Evolutionary conservation across 1,140 invertebrate genomes (phyloP).

Genomic region (Drosophila willistoni): DNA sequence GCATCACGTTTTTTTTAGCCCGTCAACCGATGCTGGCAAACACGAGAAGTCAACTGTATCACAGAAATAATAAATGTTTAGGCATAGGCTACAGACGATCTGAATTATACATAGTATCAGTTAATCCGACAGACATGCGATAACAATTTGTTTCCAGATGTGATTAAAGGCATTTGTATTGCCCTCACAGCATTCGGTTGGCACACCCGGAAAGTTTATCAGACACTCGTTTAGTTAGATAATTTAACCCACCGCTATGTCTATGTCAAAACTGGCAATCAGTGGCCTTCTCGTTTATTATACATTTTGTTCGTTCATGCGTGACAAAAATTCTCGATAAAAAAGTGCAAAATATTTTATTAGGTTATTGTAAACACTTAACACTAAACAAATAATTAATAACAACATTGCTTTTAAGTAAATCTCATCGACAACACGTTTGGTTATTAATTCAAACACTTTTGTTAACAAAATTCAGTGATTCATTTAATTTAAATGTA

Average conservation of each 20-base stretch:
- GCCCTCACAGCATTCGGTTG: neutral
- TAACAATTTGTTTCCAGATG: conserved; percentile 36
- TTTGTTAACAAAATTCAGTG: no score
- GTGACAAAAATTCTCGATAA: neutral
- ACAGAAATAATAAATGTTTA: neutral
- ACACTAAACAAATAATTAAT: neutral
- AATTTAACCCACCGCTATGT: neutral
- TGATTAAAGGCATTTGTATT: conserved; percentile 36
- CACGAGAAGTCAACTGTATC: conserved; percentile 39
- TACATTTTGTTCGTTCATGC: neutral
- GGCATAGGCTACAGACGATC: no score
- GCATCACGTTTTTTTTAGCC: conserved; percentile 26
- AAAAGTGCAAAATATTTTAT: neutral
- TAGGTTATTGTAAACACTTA: neutral
- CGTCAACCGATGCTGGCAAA: neutral
- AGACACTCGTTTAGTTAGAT: neutral
- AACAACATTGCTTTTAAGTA: neutral
- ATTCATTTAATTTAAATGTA: neutral
- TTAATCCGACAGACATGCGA: conserved; percentile 51
- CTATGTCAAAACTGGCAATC: neutral
- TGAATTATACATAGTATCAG: conserved; percentile 16
- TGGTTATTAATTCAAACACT: no score
- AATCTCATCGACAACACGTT: neutral
- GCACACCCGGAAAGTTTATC: neutral
- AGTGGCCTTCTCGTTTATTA: neutral